A percentile compares a stretch with the other conserved stretches of the same genome.
Conservation (phyloP, 1,140 invertebrate species). For the Pissodes strobi region DNA sequence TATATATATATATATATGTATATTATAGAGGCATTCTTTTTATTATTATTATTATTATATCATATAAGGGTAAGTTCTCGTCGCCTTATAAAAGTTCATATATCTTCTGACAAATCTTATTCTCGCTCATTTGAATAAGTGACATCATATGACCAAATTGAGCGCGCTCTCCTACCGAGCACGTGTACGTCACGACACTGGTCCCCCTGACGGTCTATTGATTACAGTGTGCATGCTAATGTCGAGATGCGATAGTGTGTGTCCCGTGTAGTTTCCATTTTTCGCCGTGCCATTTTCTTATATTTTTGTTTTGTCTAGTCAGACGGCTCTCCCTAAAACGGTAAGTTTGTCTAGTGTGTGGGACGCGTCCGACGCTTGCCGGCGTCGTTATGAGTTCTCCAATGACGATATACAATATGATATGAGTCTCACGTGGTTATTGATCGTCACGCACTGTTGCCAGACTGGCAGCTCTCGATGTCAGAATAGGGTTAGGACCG, state of each 20-base stretch:
- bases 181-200: slow-evolving; percentile 18
- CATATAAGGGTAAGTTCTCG: no score
- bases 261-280: slow-evolving; percentile 15
- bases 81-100: no score
- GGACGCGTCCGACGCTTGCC: slow-evolving; percentile 29
- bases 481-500: neutral
- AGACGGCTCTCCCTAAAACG: slow-evolving; percentile 1
- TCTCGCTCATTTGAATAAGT: neutral
- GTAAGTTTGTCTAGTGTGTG: slow-evolving; percentile 13
- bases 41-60: no score
- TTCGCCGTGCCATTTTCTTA: neutral
- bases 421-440: slow-evolving; percentile 52
- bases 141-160: slow-evolving; percentile 5
- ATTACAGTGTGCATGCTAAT: slow-evolving; percentile 52
- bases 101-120: no score
- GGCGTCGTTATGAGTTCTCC: slow-evolving; percentile 48
- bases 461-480: slow-evolving; percentile 8
- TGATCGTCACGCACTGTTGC: slow-evolving; percentile 42
- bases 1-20: no score
- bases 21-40: no score
- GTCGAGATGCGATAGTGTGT: slow-evolving; percentile 45
- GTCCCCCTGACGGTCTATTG: slow-evolving; percentile 41
- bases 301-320: neutral
- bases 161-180: slow-evolving; percentile 19
- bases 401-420: slow-evolving; percentile 54